Percentiles rank a stretch among this genome's conserved stretches.
phyloP scores from a whole-genome alignment of 2,888 invertebrate species.

The Mactromeris polynyma region DNA sequence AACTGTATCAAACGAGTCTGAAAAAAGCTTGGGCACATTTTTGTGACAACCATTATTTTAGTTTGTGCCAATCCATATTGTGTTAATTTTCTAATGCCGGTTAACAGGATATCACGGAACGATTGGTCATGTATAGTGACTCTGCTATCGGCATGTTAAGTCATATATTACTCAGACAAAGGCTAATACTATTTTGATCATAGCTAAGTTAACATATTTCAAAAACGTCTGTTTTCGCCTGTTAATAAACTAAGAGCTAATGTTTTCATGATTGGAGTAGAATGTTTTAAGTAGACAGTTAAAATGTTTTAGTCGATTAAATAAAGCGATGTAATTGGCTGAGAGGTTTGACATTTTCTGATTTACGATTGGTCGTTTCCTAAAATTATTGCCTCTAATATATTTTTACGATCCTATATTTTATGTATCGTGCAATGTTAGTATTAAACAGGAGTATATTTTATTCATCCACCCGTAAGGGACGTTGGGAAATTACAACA shows the following conservation, averaged over 20 bases:
- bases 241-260: constrained; percentile 10
- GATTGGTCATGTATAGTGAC: neutral
- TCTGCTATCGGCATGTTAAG: neutral
- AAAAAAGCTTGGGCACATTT: no score
- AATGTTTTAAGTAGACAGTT: neutral
- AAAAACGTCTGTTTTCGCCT: neutral
- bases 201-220: neutral
- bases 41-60: no score
- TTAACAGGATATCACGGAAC: no score
- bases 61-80: no score
- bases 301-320: constrained; percentile 13
- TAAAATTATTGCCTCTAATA: neutral
- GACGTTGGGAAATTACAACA: neutral
- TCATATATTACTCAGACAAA: neutral
- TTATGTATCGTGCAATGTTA: neutral
- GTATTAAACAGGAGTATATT: neutral
- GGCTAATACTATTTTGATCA: neutral
- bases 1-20: no score
- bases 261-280: neutral
- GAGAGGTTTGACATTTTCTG: neutral
- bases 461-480: neutral
- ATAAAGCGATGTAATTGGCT: neutral
- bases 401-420: neutral
- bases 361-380: neutral
- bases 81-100: no score